Evolutionary conservation across 2,797 vertebrate genomes (phyloP), one percentile per base, ranked within the genome.

Genomic region (Sebastolobus alascanus): DNA sequence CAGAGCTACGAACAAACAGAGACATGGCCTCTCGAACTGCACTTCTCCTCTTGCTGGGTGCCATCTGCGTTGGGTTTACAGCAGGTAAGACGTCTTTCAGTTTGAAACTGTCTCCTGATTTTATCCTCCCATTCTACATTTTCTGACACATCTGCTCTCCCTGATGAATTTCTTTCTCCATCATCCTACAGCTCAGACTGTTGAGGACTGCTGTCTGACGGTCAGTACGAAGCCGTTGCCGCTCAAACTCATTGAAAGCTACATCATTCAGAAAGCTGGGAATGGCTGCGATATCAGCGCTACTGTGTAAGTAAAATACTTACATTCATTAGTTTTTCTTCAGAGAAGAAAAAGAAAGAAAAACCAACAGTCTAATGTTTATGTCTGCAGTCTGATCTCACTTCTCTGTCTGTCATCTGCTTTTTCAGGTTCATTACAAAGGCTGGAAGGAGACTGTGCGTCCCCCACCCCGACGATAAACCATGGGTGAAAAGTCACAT

Each of bases 261-360:
- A 91, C 81, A 38, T 0, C 2, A 7, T 91, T 2, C 93, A 90
- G 82, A 83, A 85, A 0, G 86, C 80, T 1, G 90, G 87, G 1
- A 38, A 77, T 0, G 93, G 93, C 6, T 94, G 93, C 1, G 8
- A 67, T 0, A 87, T 89, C 46, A 75, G 64, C 0, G 93, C 93
- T 0, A 92, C 93, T 37, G 66, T 65, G 93, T 94, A 58, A 88
- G 92, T 18, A 18, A 46, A 46, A 18, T n/a, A n/a, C n/a, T n/a
- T n/a, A n/a, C n/a, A n/a, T n/a, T n/a, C n/a, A n/a, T n/a, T n/a
- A n/a, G n/a, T n/a, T n/a, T n/a, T n/a, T n/a, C n/a, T n/a, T n/a
- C n/a, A n/a, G n/a, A n/a, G n/a, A n/a, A n/a, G n/a, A n/a, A n/a
- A n/a, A n/a, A n/a, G 37, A 38, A 38, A 38, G 37, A 38, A 38